Evolutionary conservation across 2,113 vertebrate genomes (phyloP), one percentile per base, ranked within the genome.

Genomic region (Ctenomys sociabilis): DNA sequence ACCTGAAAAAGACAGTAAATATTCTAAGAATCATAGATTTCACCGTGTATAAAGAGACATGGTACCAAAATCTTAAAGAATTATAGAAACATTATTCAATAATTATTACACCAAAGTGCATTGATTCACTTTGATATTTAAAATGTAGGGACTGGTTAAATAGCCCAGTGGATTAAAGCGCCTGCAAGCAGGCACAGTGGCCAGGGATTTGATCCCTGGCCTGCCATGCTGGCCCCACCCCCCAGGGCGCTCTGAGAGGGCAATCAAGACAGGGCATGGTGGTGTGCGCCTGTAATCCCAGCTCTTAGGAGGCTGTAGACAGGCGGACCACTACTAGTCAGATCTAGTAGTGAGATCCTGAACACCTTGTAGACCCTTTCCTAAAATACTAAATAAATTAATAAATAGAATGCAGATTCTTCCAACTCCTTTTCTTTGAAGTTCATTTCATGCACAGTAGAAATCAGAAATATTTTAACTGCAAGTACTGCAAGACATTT

Each of bases 381-480:
- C 49, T 49, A 49, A 49, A 49, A 49, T 49, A 49, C 49, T 10
- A 49, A 49, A 49, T 49, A 49, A 49, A 49, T 49, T 10, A 9
- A 49, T 95, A 91, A 86, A 86, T 95, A 91, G 91, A 86, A 86
- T 82, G 30, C 28, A 86, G 61, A 78, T 11, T 72, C 13, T 70
- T 61, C 43, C 66, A 30, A 17, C 14, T 81, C 19, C 32, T 32
- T 35, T 70, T 12, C 32, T 84, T 90, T 59, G 77, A 82, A 95
- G 43, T 52, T 94, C 75, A 43, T 80, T 81, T 83, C 82, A 92
- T 43, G 35, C 68, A 37, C 2, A 9, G 14, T 40, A 64, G n/a
- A 95, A 96, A 66, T 49, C 52, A 92, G 77, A 16, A 68, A 45
- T 66, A 19, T 14, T 63, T 75, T 64, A 37, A 77, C 9, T 82